A percentile compares a stretch with the other conserved stretches of the same genome.
phyloP scores from a whole-genome alignment of 1,140 invertebrate species.

The Halictus rubicundus region DNA sequence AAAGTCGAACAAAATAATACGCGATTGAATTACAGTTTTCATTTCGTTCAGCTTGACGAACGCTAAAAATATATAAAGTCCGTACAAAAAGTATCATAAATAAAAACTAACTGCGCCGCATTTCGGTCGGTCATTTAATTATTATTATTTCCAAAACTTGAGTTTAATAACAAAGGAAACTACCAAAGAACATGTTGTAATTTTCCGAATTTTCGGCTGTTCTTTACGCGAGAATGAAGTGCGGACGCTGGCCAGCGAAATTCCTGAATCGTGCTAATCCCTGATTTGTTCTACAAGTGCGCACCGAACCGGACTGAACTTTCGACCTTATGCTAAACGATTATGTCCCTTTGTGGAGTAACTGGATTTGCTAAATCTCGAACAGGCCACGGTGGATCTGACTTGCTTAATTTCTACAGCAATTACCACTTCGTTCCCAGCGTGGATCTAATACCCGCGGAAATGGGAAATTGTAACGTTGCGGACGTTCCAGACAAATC shows the following conservation, averaged over 20 bases:
- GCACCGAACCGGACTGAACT: not conserved
- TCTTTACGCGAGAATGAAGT: too few relatives aligned
- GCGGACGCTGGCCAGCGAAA: not conserved
- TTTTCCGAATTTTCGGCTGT: too few relatives aligned
- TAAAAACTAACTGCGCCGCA: too few relatives aligned
- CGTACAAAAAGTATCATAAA: too few relatives aligned
- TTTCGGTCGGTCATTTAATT: too few relatives aligned
- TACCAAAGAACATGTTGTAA: too few relatives aligned
- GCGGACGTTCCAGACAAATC: not conserved
- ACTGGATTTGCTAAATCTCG: conserved; percentile 3
- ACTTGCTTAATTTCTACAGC: conserved; percentile 8
- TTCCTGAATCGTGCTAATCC: not conserved
- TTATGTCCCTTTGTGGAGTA: conserved; percentile 12
- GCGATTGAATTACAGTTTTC: too few relatives aligned
- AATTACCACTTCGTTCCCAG: conserved; percentile 7
- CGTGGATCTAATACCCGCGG: not conserved
- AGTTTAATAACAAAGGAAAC: too few relatives aligned
- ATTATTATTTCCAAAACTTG: too few relatives aligned
- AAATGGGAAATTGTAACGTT: not conserved
- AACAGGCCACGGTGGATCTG: not conserved
- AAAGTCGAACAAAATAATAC: too few relatives aligned
- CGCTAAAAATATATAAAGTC: too few relatives aligned
- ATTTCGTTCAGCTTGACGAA: too few relatives aligned
- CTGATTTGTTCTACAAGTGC: not conserved
- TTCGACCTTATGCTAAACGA: not conserved